A percentile compares a stretch with the other conserved stretches of the same genome.
phyloP scores from a whole-genome alignment of 2,113 vertebrate genomes.

The Opisthocomus hoazin region DNA sequence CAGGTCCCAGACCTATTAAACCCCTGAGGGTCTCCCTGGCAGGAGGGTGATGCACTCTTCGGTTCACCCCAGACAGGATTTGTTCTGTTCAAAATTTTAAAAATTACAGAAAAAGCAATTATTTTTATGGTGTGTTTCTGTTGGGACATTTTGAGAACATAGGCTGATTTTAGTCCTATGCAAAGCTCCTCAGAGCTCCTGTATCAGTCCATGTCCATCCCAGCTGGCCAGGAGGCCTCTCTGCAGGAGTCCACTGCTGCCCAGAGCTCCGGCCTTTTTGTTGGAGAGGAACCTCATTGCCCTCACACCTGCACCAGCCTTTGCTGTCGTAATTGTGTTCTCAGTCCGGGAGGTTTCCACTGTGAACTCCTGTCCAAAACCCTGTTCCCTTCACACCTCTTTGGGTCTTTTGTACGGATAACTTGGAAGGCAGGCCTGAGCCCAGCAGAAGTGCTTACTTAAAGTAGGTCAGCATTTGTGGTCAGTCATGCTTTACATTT shows the following conservation, averaged over 20 bases:
- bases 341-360: background rate
- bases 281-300: background rate
- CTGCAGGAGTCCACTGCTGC: background rate
- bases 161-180: background rate
- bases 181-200: background rate
- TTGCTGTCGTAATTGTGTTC: background rate
- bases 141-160: background rate
- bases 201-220: background rate
- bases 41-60: fast-evolving
- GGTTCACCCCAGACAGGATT: background rate
- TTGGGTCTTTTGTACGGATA: background rate
- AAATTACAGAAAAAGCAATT: background rate
- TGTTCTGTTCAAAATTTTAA: background rate
- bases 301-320: background rate
- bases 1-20: background rate
- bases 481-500: background rate
- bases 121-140: background rate
- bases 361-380: background rate
- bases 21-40: fast-evolving
- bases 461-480: background rate
- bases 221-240: background rate
- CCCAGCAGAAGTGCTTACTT: background rate
- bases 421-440: background rate
- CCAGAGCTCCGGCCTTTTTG: background rate
- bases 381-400: background rate